Evolutionary conservation across 1,140 invertebrate species (phyloP), one percentile per base, ranked within the genome.

Genomic region (Aplysia californica): DNA sequence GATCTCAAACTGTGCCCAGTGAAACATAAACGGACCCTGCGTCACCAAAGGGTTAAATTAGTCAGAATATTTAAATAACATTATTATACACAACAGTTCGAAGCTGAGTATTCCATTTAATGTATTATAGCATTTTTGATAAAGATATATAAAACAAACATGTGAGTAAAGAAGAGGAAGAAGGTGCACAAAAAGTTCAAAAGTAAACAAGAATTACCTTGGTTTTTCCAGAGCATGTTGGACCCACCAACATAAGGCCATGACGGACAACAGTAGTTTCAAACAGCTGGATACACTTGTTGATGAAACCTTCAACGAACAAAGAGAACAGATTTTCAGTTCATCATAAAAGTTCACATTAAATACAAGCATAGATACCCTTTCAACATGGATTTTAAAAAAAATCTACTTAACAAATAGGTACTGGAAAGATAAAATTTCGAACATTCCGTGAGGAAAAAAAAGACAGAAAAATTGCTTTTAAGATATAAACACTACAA

Each of bases 251-350:
- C 90, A 91, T 91, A 23, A 91, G 87, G 69, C 90, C 90, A 76
- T 91, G 90, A 64, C 89, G 79, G 21, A 91, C 90, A 10, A 90
- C 88, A 26, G 90, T 91, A 15, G 90, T 91, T 79, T 91, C 90
- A 84, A 88, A 91, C 69, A 91, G 79, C 79, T 91, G 90, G 59
- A 91, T 91, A 78, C 90, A 91, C 77, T 91, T 91, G 77, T 89
- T 84, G 74, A 90, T 88, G 75, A 90, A 90, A 64, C 85, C 87
- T 88, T 76, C 15, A 82, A 78, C 23, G 33, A 80, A 66, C 68
- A 18, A 69, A 35, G 26, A 59, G 20, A 18, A 58, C 35, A 56
- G 23, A 4, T 39, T 23, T 10, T 67, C 15, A n/a, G 4, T 18
- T n/a, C 44, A 18, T 38, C 23, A 15, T 15, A 6, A 21, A 61